Evolutionary conservation across 2,113 vertebrate species (phyloP), one percentile per base, ranked within the genome.

Genomic region (Prietella phreatophila): DNA sequence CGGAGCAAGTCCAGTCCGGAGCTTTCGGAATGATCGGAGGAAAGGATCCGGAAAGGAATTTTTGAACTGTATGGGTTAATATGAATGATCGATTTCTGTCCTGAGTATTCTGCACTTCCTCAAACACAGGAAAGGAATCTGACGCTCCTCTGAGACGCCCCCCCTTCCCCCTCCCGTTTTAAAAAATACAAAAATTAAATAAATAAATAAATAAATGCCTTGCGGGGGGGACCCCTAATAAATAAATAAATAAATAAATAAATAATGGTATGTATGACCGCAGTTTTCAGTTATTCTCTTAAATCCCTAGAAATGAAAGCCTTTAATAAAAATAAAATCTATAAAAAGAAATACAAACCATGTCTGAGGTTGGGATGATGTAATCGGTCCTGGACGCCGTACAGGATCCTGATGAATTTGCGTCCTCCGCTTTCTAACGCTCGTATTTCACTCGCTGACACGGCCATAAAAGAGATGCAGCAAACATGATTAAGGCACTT

Each of bases 341-440:
- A 42, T 42, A 15, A 78, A 39, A 20, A 39, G 5, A 47, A 69
- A 7, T 56, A 36, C 11, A 25, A 22, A 39, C 0, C 22, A 2
- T 53, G 0, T 76, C 33, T 22, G 6, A 47, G 47, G 47, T 17
- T 30, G 76, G 17, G n/a, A 17, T 53, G 76, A 53, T 79, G 4
- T 55, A 55, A 79, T 78, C 27, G n/a, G 47, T 79, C 47, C n/a
- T 55, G 73, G 47, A 27, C 73, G 5, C 73, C 10, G 75, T 78
- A 50, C 36, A 75, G 71, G 25, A 90, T 53, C 42, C 27, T 86
- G 83, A 90, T 88, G 82, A 84, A 75, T 88, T 71, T 86, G 67
- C 42, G 55, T 65, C 81, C 61, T 27, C 79, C 19, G 58, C 69
- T 69, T 71, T 82, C 86, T 71, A n/a, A 22, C 5, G 39, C 71